Evolutionary conservation across 2,113 vertebrate species (phyloP), one percentile per base, ranked within the genome.

Genomic region (Tinamus guttatus): DNA sequence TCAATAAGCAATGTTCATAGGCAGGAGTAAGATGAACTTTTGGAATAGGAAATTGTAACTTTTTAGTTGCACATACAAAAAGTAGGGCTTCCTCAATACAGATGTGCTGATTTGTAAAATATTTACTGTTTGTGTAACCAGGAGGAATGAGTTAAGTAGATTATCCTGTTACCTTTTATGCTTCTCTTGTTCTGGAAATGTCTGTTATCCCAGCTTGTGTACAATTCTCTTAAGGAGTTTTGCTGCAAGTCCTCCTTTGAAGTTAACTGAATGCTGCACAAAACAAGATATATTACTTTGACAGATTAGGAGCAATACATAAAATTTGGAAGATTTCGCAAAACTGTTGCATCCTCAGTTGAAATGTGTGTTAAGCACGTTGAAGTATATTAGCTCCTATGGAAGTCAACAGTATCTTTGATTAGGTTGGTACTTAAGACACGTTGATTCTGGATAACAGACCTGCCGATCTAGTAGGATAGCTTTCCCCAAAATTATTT

Each of bases 101-200:
- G 43, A 85, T 41, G 18, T 52, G 20, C n/a, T 51, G 69, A 34
- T 73, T 38, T 86, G 40, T 86, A 58, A 92, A 65, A 69, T 82
- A 83, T 49, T 13, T 14, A 6, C 38, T 56, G 34, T 71, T 77
- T 52, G 56, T 68, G 13, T 54, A 25, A 79, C 40, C 51, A 17
- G 7, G 74, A 49, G 45, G 54, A 84, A 30, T 38, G 62, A 89
- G 32, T 71, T 93, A 87, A 76, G 40, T 28, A 73, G 74, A 59
- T 95, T 79, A 79, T 58, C 47, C 67, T 87, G 74, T 81, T 60
- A 49, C 32, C 41, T 45, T 36, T 11, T 45, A 7, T 85, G 69
- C 69, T 74, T 47, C n/a, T 78, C 11, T 49, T 94, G 91, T 78
- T 91, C 78, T 92, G 59, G 81, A 95, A 91, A 82, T 36, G 81